Evolutionary conservation across 1,140 invertebrate species (phyloP).

Genomic region (Pollicipes pollicipes): DNA sequence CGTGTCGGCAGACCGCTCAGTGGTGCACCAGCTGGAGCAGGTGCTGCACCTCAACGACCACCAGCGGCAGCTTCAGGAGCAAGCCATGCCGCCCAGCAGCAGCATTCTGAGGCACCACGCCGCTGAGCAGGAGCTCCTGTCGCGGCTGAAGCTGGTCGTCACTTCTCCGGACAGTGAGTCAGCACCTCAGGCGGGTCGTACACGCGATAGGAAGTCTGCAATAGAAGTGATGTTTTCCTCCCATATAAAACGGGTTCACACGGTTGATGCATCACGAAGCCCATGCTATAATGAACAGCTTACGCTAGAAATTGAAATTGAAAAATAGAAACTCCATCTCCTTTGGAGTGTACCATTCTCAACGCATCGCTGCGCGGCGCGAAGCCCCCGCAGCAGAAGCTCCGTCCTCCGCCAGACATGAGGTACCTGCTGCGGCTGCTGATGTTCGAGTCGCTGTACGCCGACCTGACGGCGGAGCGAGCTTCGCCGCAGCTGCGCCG

Average conservation of each 20-base stretch:
- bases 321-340: too few species aligned
- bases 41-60: not conserved
- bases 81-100: too few species aligned
- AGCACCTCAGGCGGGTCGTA: too few species aligned
- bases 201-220: too few species aligned
- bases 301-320: too few species aligned
- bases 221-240: too few species aligned
- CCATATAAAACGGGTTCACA: too few species aligned
- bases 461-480: not conserved
- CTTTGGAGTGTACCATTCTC: too few species aligned
- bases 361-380: too few species aligned
- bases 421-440: not conserved
- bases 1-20: not conserved
- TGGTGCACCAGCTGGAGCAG: not conserved
- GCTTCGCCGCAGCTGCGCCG: not conserved
- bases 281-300: too few species aligned
- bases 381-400: too few species aligned
- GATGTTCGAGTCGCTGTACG: not conserved
- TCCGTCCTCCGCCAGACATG: not conserved
- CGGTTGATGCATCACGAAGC: too few species aligned
- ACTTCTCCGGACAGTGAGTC: not conserved
- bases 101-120: not conserved
- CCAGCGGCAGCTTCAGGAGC: not conserved
- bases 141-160: not conserved
- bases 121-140: not conserved